phyloP scores from a whole-genome alignment of 2,797 vertebrate species.

The Denticeps clupeoides region DNA sequence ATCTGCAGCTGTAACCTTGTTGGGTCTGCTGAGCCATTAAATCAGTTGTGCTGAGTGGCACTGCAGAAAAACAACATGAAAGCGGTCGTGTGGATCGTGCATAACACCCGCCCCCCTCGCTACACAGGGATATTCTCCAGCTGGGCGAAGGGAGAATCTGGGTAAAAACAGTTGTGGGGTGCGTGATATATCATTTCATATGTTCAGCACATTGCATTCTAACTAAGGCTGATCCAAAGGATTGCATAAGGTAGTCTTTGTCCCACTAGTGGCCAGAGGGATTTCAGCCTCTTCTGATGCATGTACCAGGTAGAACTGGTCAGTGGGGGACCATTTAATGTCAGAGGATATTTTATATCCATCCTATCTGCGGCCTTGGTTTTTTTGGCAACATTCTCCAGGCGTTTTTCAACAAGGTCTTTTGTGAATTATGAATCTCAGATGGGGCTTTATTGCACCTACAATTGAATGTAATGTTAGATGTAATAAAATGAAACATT shows the following conservation, averaged over 20 bases:
- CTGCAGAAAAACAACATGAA: too few relatives aligned
- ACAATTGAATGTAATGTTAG: not conserved
- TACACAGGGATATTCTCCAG: not conserved
- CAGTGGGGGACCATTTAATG: not conserved
- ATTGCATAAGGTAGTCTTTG: not conserved
- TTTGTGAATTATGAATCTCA: not conserved
- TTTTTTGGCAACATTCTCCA: not conserved
- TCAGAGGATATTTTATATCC: not conserved
- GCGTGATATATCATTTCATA: constrained; percentile 3
- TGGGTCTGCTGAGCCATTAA: too few relatives aligned
- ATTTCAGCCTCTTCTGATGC: not conserved
- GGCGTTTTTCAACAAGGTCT: not conserved
- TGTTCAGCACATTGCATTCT: not conserved
- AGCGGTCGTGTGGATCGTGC: too few relatives aligned
- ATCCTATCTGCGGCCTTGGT: not conserved
- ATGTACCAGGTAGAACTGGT: not conserved
- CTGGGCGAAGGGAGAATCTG: not conserved
- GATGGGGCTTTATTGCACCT: not conserved
- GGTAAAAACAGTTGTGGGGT: constrained; percentile 1
- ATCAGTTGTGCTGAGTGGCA: too few relatives aligned
- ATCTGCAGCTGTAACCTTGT: too few relatives aligned
- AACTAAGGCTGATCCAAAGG: not conserved
- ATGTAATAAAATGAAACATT: not conserved
- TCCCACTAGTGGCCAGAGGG: not conserved
- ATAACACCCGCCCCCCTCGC: too few relatives aligned